phyloP scores from a whole-genome alignment of 2,888 invertebrate species.

The Leptopilina drosophilae region DNA sequence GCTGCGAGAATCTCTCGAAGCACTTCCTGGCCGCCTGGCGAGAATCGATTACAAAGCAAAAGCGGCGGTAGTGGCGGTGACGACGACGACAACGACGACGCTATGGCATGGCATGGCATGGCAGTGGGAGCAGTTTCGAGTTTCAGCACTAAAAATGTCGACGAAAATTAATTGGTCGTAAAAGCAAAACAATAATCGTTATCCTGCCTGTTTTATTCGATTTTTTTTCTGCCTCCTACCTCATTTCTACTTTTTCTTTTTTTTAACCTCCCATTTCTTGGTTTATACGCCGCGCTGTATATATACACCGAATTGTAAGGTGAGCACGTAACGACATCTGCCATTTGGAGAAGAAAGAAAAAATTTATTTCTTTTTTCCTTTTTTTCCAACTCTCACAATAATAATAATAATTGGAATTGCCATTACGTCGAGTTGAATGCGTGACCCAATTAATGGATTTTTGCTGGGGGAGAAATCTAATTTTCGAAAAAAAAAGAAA shows the following conservation, averaged over 20 bases:
- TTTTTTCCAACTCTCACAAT: background rate
- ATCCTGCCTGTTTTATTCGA: slow-evolving; percentile 22
- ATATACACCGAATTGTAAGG: background rate
- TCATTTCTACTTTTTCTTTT: slow-evolving; percentile 17
- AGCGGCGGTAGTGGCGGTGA: slow-evolving; percentile 38
- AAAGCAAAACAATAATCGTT: slow-evolving; percentile 67
- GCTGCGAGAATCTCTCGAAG: slow-evolving; percentile 50
- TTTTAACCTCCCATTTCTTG: no score
- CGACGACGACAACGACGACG: no score
- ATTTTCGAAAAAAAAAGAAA: no score
- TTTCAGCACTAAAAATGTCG: slow-evolving; percentile 63
- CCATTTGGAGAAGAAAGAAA: slow-evolving; percentile 31
- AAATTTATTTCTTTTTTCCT: no score
- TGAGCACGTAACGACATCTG: slow-evolving; percentile 47
- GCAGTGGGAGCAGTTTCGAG: slow-evolving; percentile 50
- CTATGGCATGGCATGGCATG: no score
- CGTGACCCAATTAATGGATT: background rate
- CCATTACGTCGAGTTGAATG: slow-evolving; percentile 21
- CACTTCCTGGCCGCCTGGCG: slow-evolving; percentile 39
- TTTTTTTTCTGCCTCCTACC: background rate
- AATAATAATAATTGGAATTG: background rate
- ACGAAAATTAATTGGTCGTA: slow-evolving; percentile 68
- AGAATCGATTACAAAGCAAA: slow-evolving; percentile 58
- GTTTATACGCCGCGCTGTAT: slow-evolving; percentile 2
- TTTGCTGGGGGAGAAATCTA: no score